phyloP scores from a whole-genome alignment of 2,888 invertebrate species.

The Argyra leucocephala region DNA sequence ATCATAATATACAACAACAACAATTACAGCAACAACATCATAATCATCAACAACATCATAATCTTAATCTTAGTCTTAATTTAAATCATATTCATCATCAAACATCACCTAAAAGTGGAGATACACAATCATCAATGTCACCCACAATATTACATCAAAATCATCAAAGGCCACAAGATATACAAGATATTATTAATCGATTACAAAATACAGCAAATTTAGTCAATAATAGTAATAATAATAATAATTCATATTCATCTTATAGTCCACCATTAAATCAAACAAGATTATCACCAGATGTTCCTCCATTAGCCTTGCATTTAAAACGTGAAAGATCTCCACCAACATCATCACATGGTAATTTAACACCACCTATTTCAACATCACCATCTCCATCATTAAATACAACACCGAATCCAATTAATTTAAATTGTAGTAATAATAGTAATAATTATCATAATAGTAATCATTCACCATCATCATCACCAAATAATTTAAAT shows the following conservation, averaged over 20 bases:
- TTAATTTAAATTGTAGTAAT: not conserved
- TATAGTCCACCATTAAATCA: slow-evolving; percentile 33
- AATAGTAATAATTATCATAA: not conserved
- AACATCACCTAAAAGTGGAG: slow-evolving; percentile 29
- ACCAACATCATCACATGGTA: slow-evolving; percentile 24
- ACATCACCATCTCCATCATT: slow-evolving; percentile 7
- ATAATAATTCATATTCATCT: slow-evolving; percentile 19
- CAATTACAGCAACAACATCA: slow-evolving; percentile 23
- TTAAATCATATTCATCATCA: slow-evolving; percentile 20
- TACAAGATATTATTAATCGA: slow-evolving; percentile 39
- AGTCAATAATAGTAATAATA: slow-evolving; percentile 21
- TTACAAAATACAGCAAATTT: slow-evolving; percentile 36
- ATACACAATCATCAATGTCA: slow-evolving; percentile 23
- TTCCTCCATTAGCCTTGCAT: slow-evolving; percentile 22
- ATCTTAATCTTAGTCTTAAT: slow-evolving; percentile 17
- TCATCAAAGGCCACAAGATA: slow-evolving; percentile 29
- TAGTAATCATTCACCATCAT: not conserved
- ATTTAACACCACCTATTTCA: slow-evolving; percentile 7
- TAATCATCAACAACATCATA: slow-evolving; percentile 22
- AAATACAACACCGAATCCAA: slow-evolving; percentile 8
- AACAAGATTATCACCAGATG: slow-evolving; percentile 31
- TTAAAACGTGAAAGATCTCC: slow-evolving; percentile 41
- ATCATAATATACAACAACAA: slow-evolving; percentile 23
- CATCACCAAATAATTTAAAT: not conserved
- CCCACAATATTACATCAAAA: slow-evolving; percentile 15